Conservation (phyloP, 1,140 invertebrate species). For the Parasteatoda tepidariorum region DNA sequence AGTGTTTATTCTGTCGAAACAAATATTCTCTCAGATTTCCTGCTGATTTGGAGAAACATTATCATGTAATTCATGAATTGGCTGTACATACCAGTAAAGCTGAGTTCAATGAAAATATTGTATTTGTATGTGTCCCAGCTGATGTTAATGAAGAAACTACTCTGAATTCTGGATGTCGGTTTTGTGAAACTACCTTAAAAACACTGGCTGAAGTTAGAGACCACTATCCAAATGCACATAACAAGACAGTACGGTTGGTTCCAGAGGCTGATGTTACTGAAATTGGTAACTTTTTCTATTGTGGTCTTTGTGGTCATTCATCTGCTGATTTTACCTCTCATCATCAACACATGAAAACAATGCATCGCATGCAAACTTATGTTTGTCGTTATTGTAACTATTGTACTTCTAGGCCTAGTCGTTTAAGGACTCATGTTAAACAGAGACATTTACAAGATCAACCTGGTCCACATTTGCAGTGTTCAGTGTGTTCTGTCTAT, state of each 20-base stretch:
- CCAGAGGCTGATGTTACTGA: constrained; percentile 59
- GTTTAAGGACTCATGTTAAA: constrained; percentile 63
- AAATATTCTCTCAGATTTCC: constrained; percentile 62
- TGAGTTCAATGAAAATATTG: constrained; percentile 65
- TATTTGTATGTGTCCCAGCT: constrained; percentile 65
- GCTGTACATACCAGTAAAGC: constrained; percentile 62
- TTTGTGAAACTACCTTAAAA: constrained; percentile 63
- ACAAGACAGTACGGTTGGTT: constrained; percentile 62
- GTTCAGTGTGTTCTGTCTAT: constrained; percentile 64
- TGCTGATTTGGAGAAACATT: constrained; percentile 65
- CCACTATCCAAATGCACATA: constrained; percentile 63
- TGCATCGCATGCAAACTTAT: constrained; percentile 64
- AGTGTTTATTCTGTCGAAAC: constrained; percentile 64
- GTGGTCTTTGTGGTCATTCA: constrained; percentile 61
- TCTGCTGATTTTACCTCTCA: constrained; percentile 63
- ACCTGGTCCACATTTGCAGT: constrained; percentile 64
- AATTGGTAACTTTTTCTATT: constrained; percentile 63
- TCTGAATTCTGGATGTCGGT: constrained; percentile 64
- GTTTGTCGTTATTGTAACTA: constrained; percentile 64
- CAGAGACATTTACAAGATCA: constrained; percentile 65
- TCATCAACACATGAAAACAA: constrained; percentile 64
- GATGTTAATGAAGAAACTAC: constrained; percentile 60
- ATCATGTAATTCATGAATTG: constrained; percentile 64
- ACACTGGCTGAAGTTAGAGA: constrained; percentile 63
- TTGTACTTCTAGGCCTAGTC: constrained; percentile 63